Conservation (phyloP, 2,113 vertebrate genomes). For the Microtus richardsoni region DNA sequence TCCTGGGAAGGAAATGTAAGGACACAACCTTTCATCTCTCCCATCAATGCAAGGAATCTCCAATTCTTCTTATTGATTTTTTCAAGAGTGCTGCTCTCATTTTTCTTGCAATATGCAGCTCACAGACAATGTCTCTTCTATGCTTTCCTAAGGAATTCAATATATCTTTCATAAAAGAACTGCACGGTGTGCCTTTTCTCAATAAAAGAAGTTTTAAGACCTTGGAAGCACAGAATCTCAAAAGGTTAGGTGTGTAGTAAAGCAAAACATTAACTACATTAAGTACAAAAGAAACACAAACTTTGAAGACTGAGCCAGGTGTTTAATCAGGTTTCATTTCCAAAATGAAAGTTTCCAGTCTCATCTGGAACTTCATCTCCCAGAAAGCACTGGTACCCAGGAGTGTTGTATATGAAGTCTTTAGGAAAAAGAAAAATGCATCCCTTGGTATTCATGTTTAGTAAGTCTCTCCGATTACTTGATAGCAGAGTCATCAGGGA, state of each 20-base stretch:
- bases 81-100: not conserved
- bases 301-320: not conserved
- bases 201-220: conserved; percentile 33
- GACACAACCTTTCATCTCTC: not conserved
- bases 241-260: not conserved
- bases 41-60: not conserved
- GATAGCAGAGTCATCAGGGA: not conserved
- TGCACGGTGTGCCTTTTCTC: not conserved
- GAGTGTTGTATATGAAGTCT: not conserved
- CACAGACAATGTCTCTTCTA: not conserved
- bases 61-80: not conserved
- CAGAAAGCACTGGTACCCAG: not conserved
- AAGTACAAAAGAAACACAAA: conserved; percentile 8
- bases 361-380: not conserved
- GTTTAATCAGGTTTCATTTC: not conserved
- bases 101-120: conserved; percentile 9
- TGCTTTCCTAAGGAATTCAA: conserved; percentile 10
- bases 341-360: not conserved
- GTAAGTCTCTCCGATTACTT: not conserved
- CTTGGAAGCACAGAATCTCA: not conserved
- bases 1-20: not conserved
- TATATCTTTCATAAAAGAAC: not conserved
- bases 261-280: conserved; percentile 5
- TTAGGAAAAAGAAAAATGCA: not conserved
- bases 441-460: not conserved